These are phyloP conservation scores for Trialeurodes vaporariorum DNA, from an alignment of 1,140 invertebrate genomes.

Conservation along the genomic window DNA sequence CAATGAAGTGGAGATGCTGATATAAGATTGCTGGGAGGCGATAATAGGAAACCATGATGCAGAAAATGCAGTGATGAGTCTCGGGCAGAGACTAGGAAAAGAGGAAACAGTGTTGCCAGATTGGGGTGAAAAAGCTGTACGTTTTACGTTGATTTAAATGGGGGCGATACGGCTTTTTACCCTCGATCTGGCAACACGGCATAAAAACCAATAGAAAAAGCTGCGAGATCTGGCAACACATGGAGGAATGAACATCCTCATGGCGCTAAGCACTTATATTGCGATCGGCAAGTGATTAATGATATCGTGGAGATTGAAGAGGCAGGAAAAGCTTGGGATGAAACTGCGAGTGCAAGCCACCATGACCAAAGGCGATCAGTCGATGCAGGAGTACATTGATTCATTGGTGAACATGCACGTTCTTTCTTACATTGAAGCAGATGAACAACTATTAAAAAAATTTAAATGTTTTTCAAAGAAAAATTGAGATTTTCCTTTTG, in stretches of 20 bases:
- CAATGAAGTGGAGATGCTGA: too few relatives aligned
- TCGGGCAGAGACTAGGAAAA: too few relatives aligned
- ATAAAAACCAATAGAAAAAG: too few relatives aligned
- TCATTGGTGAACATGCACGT: neutral
- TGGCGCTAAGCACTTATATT: neutral
- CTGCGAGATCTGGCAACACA: too few relatives aligned
- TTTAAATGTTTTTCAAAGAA: neutral
- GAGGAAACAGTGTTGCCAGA: too few relatives aligned
- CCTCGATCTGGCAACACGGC: too few relatives aligned
- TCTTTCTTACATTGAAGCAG: neutral
- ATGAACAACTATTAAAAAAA: neutral
- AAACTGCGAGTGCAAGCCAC: neutral
- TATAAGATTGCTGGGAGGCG: too few relatives aligned
- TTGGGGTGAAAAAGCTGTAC: too few relatives aligned
- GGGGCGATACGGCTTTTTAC: too few relatives aligned
- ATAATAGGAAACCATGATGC: too few relatives aligned
- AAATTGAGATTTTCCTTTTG: slow-evolving; percentile 25
- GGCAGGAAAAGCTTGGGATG: neutral
- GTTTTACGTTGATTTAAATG: too few relatives aligned
- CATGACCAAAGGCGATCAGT: neutral
- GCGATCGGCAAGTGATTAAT: neutral
- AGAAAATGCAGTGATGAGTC: too few relatives aligned
- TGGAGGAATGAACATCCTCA: neutral
- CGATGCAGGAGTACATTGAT: neutral
- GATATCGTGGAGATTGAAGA: neutral